A percentile compares a stretch with the other conserved stretches of the same genome.
These are phyloP conservation scores for Numida meleagris DNA, from an alignment of 2,113 vertebrate genomes.

Conservation along the genomic window DNA sequence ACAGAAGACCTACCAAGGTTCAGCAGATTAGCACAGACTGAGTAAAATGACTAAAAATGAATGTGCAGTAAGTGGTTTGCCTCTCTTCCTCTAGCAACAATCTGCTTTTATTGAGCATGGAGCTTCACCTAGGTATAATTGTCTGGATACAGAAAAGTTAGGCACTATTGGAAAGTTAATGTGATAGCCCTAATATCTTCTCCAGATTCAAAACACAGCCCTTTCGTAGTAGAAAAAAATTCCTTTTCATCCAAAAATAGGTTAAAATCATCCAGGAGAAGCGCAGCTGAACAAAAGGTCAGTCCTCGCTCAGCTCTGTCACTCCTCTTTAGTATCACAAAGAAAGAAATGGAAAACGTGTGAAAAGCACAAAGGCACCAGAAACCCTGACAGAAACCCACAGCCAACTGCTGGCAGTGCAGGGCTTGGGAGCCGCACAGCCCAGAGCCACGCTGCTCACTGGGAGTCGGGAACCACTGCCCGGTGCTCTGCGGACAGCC, in stretches of 20 bases:
- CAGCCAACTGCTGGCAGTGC: not conserved
- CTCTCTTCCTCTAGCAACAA: not conserved
- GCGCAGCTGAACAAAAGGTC: not conserved
- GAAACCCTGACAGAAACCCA: not conserved
- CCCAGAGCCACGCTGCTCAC: not conserved
- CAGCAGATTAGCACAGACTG: not conserved
- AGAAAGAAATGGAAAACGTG: not conserved
- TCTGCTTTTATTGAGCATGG: not conserved
- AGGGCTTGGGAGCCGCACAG: not conserved
- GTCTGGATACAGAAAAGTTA: not conserved
- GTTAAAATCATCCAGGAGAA: slow-evolving; percentile 27
- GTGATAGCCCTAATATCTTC: not conserved
- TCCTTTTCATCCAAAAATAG: slow-evolving; percentile 17
- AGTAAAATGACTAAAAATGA: not conserved
- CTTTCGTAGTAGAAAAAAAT: not conserved
- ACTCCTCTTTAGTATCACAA: not conserved
- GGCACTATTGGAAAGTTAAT: not conserved
- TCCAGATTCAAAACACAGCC: not conserved
- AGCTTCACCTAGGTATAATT: not conserved
- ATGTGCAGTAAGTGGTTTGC: not conserved
- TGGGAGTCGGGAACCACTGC: not conserved
- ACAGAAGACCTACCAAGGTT: not conserved
- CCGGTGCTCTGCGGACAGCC: not conserved
- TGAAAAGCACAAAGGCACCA: not conserved
- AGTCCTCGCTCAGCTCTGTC: not conserved